phyloP scores from a whole-genome alignment of 92 coral and sea anemone species.

The Porites evermanni region DNA sequence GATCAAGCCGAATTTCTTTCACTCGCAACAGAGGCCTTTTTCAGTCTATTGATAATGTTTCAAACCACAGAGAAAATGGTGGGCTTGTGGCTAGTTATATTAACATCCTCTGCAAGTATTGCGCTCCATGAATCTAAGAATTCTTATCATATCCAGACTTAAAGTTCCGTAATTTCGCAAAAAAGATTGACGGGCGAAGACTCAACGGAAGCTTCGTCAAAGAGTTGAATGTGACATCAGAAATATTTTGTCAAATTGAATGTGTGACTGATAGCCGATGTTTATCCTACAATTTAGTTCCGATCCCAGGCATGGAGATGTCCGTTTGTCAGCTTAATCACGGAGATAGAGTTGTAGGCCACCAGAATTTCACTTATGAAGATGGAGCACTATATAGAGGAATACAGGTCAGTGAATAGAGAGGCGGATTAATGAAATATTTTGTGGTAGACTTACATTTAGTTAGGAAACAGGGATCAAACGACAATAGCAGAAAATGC shows the following conservation, averaged over 20 bases:
- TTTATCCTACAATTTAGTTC: slow-evolving; percentile 29
- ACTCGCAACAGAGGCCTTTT: no score
- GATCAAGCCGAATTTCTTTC: no score
- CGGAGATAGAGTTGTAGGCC: slow-evolving; percentile 7
- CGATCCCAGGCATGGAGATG: not conserved
- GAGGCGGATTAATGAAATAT: not conserved
- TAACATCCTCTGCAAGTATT: not conserved
- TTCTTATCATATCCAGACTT: not conserved
- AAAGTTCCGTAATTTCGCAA: slow-evolving; percentile 9
- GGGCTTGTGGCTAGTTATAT: not conserved
- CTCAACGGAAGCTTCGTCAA: slow-evolving; percentile 11
- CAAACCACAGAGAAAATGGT: not conserved
- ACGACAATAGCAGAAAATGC: no score
- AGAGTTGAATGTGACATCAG: slow-evolving; percentile 1
- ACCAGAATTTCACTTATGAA: not conserved
- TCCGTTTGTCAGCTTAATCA: slow-evolving; percentile 12
- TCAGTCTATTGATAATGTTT: not conserved
- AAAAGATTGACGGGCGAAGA: not conserved
- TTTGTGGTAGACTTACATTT: not conserved
- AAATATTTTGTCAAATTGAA: not conserved
- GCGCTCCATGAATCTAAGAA: not conserved
- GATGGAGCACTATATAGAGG: not conserved
- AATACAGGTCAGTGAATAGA: not conserved
- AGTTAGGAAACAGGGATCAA: no score
- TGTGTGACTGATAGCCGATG: slow-evolving; percentile 12